These are phyloP conservation scores for Arremon brunneinucha DNA, from an alignment of 2,797 vertebrate genomes.

Conservation along the genomic window DNA sequence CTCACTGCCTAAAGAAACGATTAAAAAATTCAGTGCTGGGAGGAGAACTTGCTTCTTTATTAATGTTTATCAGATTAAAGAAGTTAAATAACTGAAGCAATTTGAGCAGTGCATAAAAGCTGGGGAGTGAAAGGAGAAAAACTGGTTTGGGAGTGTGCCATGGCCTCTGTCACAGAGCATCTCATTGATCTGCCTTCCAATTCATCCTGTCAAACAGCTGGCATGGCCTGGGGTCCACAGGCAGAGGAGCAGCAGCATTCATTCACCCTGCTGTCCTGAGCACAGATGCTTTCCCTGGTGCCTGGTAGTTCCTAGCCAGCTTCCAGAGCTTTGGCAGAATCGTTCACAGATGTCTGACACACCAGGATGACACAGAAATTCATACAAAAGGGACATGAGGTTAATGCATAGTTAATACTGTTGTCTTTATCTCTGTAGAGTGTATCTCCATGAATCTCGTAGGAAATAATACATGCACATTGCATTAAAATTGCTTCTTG, in stretches of 20 bases:
- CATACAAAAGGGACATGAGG: background rate
- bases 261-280: background rate
- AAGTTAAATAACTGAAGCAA: background rate
- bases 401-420: background rate
- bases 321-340: background rate
- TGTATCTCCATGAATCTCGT: background rate
- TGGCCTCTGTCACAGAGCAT: background rate
- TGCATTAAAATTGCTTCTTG: background rate
- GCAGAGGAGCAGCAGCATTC: background rate
- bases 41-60: background rate
- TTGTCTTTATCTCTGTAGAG: background rate
- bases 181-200: background rate
- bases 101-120: constrained; percentile 14
- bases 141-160: background rate
- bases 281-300: background rate
- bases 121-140: background rate
- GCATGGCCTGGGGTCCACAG: background rate
- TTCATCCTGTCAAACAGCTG: background rate
- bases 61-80: constrained; percentile 21
- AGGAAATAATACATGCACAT: background rate
- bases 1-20: background rate
- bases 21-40: background rate
- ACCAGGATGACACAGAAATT: background rate
- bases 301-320: background rate
- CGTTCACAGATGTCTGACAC: background rate